Conservation (phyloP, 2,113 vertebrate species). For the Cranoglanis bouderius region DNA sequence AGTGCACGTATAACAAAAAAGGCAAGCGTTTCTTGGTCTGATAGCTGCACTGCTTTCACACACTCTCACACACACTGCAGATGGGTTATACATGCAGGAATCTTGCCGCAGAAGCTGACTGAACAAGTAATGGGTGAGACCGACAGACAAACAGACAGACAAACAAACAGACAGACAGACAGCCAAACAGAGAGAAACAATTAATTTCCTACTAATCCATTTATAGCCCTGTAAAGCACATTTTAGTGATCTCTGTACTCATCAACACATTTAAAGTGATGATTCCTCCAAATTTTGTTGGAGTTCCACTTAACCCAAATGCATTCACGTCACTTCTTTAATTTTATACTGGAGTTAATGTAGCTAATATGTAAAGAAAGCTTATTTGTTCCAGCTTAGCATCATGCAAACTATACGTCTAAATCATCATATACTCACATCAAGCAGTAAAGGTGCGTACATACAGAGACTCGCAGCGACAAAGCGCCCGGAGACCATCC, state of each 20-base stretch:
- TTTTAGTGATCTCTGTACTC: neutral
- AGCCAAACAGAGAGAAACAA: neutral
- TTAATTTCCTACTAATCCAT: neutral
- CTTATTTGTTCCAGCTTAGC: neutral
- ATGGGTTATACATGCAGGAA: conserved; percentile 14
- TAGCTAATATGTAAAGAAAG: neutral
- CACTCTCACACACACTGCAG: conserved; percentile 23
- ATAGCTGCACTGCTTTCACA: conserved; percentile 23
- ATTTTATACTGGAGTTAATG: neutral
- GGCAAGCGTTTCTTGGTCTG: conserved; percentile 33
- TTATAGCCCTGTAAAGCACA: neutral
- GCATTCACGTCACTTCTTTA: neutral
- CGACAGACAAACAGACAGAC: neutral
- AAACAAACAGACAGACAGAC: too few relatives aligned
- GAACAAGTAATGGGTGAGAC: neutral
- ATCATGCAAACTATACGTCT: neutral
- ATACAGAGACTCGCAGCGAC: too few relatives aligned
- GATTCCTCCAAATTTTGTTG: neutral
- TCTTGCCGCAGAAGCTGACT: neutral
- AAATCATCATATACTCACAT: neutral
- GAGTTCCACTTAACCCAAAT: neutral
- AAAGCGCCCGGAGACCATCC: too few relatives aligned
- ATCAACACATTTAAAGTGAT: neutral
- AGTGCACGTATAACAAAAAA: conserved; percentile 38
- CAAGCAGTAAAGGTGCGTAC: too few relatives aligned